Conservation (phyloP, 2,113 vertebrate species). For the Chionis minor region DNA sequence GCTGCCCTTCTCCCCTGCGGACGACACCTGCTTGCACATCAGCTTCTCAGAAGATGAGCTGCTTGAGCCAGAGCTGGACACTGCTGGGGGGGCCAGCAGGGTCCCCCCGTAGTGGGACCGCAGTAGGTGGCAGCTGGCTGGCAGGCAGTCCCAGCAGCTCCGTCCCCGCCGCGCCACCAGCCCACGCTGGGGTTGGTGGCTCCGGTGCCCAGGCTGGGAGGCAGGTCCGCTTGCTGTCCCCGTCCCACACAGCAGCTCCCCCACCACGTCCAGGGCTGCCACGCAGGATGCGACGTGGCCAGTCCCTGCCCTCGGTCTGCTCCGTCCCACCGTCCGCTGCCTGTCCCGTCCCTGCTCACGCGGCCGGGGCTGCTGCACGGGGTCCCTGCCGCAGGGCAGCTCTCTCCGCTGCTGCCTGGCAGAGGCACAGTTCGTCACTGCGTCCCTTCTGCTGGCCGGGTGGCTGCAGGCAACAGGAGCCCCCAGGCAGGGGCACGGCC, state of each 20-base stretch:
- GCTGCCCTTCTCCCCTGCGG: conserved; percentile 60
- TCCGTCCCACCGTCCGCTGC: neutral
- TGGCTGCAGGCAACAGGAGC: neutral
- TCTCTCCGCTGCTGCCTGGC: neutral
- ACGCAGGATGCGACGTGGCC: neutral
- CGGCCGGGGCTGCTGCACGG: neutral
- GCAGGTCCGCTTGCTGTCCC: neutral
- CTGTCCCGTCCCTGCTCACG: neutral
- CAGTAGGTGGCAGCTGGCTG: neutral
- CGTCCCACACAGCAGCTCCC: fast-evolving
- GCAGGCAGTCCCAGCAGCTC: neutral
- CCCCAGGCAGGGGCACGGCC: neutral
- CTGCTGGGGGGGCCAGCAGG: neutral
- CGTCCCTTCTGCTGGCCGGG: neutral
- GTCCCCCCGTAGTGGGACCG: neutral
- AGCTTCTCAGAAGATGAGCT: conserved; percentile 86
- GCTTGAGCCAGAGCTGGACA: conserved; percentile 77
- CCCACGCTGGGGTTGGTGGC: fast-evolving
- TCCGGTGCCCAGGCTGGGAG: neutral
- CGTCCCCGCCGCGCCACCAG: fast-evolving
- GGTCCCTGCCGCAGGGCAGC: neutral
- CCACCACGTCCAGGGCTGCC: fast-evolving
- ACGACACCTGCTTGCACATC: conserved; percentile 85
- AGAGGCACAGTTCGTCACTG: neutral
- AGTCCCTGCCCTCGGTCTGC: neutral